These are phyloP conservation scores for Rhagoletis zephyria DNA, from an alignment of 1,140 invertebrate genomes.

Conservation along the genomic window DNA sequence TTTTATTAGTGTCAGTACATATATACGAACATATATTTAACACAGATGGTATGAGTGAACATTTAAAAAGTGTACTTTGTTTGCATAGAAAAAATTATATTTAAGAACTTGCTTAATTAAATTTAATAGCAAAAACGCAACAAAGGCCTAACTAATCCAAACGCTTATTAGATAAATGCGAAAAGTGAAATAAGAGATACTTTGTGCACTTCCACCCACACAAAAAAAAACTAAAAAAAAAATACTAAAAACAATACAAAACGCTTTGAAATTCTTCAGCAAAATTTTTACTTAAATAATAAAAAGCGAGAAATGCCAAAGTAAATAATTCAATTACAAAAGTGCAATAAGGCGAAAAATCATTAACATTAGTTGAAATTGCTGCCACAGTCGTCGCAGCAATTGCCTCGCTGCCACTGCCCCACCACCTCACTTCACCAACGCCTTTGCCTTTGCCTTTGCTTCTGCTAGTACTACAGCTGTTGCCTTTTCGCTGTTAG, in stretches of 20 bases:
- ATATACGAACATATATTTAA: no score
- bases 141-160: not conserved
- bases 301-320: constrained; percentile 11
- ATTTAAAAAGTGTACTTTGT: no score
- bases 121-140: no score
- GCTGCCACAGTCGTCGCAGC: not conserved
- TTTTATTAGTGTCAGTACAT: no score
- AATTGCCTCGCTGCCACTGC: not conserved
- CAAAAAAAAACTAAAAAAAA: not conserved
- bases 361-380: constrained; percentile 13
- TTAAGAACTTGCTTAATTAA: no score
- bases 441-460: not conserved
- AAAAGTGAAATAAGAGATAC: not conserved
- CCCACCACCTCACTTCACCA: not conserved
- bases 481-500: not conserved
- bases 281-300: not conserved
- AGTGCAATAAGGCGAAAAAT: not conserved
- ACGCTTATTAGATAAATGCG: not conserved
- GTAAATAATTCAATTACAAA: constrained; percentile 29
- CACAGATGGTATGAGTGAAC: no score
- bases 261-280: not conserved
- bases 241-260: not conserved
- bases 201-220: not conserved
- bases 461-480: not conserved
- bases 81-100: no score